Evolutionary conservation across 2,797 vertebrate species (phyloP).

Genomic region (Melanotaenia pygmaea): DNA sequence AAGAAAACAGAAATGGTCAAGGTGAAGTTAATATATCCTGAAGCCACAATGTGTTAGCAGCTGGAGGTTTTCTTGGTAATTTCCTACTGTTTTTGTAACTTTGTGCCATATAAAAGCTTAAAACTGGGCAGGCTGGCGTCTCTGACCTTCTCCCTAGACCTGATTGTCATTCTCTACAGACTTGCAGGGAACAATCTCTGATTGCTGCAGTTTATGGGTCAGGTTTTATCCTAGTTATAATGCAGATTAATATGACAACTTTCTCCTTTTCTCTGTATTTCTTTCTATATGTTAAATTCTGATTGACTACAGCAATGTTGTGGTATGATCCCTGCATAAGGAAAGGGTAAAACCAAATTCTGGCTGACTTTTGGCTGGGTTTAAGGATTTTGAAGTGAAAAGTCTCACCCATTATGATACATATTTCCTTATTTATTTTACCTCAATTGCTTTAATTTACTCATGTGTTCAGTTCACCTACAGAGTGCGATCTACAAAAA

Average conservation of each 20-base stretch:
- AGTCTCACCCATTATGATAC: not conserved
- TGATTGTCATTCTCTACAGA: constrained; percentile 2
- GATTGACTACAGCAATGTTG: not conserved
- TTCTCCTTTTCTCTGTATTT: not conserved
- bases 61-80: not conserved
- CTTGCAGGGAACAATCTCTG: not conserved
- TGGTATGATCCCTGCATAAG: not conserved
- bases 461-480: too few relatives aligned
- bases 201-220: not conserved
- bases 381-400: not conserved
- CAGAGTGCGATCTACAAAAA: not conserved
- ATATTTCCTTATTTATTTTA: too few relatives aligned
- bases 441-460: too few relatives aligned
- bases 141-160: not conserved
- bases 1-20: not conserved
- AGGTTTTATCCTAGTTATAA: not conserved
- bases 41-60: not conserved
- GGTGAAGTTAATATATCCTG: not conserved
- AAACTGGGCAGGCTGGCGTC: not conserved
- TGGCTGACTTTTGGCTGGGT: not conserved
- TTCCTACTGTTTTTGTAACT: not conserved
- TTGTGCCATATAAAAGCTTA: not conserved
- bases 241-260: not conserved
- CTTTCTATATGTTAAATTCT: not conserved
- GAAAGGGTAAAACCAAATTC: not conserved